These are phyloP conservation scores for Rhimphoctona megacephalus DNA, from an alignment of 2,888 invertebrate genomes.

Conservation along the genomic window DNA sequence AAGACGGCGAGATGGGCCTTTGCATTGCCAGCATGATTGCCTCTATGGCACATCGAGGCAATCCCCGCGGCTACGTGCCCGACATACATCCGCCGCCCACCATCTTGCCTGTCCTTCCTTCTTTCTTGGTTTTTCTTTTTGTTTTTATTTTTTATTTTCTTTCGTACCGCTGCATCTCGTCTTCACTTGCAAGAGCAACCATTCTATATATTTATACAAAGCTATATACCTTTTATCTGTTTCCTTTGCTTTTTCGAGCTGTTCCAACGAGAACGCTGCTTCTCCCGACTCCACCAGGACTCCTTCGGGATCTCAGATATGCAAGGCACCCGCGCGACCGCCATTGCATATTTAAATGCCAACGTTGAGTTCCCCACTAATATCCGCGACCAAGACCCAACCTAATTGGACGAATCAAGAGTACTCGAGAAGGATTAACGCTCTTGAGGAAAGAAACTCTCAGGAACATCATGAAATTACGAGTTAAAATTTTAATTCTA, in stretches of 20 bases:
- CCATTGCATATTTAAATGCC: conserved; percentile 80
- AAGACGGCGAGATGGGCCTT: conserved; percentile 83
- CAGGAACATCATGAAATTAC: conserved; percentile 37
- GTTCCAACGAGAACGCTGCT: conserved; percentile 48
- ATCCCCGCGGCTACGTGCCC: conserved; percentile 85
- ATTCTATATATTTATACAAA: conserved; percentile 36
- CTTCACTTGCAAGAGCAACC: conserved; percentile 42
- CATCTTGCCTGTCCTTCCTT: conserved; percentile 75
- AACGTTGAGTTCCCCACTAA: conserved; percentile 75
- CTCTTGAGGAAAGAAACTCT: conserved; percentile 60
- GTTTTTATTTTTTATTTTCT: conserved; percentile 60
- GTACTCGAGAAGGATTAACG: conserved; percentile 71
- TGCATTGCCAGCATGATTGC: conserved; percentile 84
- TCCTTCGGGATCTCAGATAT: conserved; percentile 78
- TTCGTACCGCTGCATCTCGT: conserved; percentile 51
- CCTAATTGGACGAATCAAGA: conserved; percentile 79
- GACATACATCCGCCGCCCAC: conserved; percentile 83
- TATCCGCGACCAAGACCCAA: conserved; percentile 67
- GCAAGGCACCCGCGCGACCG: conserved; percentile 75
- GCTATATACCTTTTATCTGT: conserved; percentile 60
- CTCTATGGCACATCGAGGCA: conserved; percentile 85
- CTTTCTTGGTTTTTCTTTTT: conserved; percentile 72
- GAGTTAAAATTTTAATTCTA: conserved; percentile 24
- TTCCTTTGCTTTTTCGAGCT: conserved; percentile 66
- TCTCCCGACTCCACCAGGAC: conserved; percentile 65